Evolutionary conservation across 2,888 invertebrate genomes (phyloP).

Genomic region (Scaptomyza tumidula): DNA sequence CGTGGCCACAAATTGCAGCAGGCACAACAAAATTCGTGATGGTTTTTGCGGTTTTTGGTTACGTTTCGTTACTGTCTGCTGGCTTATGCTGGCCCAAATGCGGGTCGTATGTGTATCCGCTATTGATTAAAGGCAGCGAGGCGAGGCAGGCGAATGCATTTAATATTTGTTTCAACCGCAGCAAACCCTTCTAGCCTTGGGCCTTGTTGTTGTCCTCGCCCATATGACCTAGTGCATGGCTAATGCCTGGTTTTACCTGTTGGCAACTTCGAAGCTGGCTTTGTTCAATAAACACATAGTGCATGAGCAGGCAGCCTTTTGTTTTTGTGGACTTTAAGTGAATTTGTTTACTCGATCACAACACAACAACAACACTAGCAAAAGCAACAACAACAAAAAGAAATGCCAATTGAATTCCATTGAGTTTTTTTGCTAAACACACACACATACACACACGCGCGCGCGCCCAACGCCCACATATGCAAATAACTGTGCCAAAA

Average conservation of each 20-base stretch:
- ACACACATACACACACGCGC: slow-evolving; percentile 9
- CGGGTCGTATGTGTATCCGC: background rate
- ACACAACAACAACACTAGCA: slow-evolving; percentile 34
- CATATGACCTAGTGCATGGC: slow-evolving; percentile 41
- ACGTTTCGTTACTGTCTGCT: background rate
- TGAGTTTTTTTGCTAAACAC: slow-evolving; percentile 61
- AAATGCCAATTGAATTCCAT: slow-evolving; percentile 76
- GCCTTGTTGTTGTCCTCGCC: background rate
- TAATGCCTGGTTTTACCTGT: slow-evolving; percentile 59
- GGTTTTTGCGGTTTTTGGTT: background rate
- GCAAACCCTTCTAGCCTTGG: background rate
- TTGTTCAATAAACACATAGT: slow-evolving; percentile 43
- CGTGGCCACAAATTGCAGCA: slow-evolving; percentile 14
- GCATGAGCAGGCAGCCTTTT: slow-evolving; percentile 52
- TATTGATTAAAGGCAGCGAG: slow-evolving; percentile 51
- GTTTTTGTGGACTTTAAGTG: slow-evolving; percentile 69
- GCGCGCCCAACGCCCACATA: slow-evolving; percentile 59
- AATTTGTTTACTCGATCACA: slow-evolving; percentile 74
- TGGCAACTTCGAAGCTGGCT: slow-evolving; percentile 36
- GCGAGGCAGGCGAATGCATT: slow-evolving; percentile 51
- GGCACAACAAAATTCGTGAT: slow-evolving; percentile 23
- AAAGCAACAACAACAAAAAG: slow-evolving; percentile 26
- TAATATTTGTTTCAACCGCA: slow-evolving; percentile 53
- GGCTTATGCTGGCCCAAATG: background rate
- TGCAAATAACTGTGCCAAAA: slow-evolving; percentile 71